Percentiles rank a stretch among this genome's conserved stretches.
These are phyloP conservation scores for Sphenodon punctatus DNA, from an alignment of 2,797 vertebrate genomes.

Conservation along the genomic window DNA sequence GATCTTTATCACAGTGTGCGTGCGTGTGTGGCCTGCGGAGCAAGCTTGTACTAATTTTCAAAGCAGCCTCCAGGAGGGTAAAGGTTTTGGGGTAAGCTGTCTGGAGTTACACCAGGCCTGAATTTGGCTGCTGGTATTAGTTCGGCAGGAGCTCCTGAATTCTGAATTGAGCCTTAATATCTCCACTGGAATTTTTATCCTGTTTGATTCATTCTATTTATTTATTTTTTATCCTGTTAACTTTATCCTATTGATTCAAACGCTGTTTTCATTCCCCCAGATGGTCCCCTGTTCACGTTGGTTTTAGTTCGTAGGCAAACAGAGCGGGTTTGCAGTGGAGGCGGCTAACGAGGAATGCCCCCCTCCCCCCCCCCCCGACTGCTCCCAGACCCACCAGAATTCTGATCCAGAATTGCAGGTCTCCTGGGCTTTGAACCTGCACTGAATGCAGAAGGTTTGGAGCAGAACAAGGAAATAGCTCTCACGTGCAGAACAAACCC, in stretches of 20 bases:
- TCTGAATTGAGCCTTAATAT: neutral
- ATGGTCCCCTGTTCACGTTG: conserved; percentile 49
- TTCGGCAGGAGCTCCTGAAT: conserved; percentile 28
- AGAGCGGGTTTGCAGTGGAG: neutral
- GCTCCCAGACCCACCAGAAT: neutral
- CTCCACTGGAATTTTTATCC: conserved; percentile 64
- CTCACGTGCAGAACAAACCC: neutral
- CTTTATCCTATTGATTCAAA: conserved; percentile 73
- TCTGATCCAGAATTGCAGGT: neutral
- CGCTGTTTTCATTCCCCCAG: conserved; percentile 64
- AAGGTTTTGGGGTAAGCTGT: neutral
- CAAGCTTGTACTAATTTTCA: no score
- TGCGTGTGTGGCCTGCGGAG: no score
- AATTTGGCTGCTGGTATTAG: conserved; percentile 25
- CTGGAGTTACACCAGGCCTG: conserved; percentile 27
- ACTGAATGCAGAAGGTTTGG: conserved; percentile 25
- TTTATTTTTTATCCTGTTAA: conserved; percentile 69
- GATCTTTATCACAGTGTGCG: no score
- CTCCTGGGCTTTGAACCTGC: neutral
- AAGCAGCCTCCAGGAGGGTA: no score
- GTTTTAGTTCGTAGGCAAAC: conserved; percentile 41
- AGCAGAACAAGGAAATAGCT: conserved; percentile 23
- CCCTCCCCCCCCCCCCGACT: no score
- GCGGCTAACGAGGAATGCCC: neutral
- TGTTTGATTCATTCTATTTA: conserved; percentile 70